Evolutionary conservation across 2,113 vertebrate species (phyloP).

Genomic region (Mormyrus lacerda): DNA sequence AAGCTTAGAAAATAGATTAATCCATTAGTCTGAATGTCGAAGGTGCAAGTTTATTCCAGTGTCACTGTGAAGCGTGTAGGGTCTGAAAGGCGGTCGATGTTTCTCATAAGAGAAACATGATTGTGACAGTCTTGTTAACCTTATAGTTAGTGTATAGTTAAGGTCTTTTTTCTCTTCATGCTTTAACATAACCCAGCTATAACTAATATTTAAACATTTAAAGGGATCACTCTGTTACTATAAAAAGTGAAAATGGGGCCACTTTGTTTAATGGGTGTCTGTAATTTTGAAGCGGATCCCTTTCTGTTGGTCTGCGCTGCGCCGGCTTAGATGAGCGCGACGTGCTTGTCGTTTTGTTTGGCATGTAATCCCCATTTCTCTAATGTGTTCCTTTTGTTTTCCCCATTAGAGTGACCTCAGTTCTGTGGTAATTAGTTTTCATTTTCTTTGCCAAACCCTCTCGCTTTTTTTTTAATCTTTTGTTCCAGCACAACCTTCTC

Average conservation of each 20-base stretch:
- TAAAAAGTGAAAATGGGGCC: not conserved
- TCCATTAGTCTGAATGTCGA: not conserved
- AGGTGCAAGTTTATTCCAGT: not conserved
- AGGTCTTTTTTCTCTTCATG: not conserved
- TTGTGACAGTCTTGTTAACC: not conserved
- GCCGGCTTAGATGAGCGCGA: conserved; percentile 21
- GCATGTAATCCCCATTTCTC: conserved; percentile 90
- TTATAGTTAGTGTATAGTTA: not conserved
- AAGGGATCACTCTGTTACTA: not conserved
- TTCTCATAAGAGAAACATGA: not conserved
- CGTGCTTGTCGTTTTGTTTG: conserved; percentile 69
- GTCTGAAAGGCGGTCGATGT: not conserved
- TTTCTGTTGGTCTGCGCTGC: conserved; percentile 6
- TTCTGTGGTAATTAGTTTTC: conserved; percentile 97
- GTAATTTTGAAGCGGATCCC: not conserved
- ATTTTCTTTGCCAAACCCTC: conserved; percentile 76
- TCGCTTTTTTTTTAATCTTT: conserved; percentile 37
- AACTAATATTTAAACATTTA: not conserved
- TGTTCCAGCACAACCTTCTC: conserved; percentile 53
- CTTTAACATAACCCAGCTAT: not conserved
- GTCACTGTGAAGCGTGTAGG: not conserved
- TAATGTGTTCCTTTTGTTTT: conserved; percentile 83
- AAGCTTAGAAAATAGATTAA: not conserved
- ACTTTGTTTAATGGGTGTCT: not conserved
- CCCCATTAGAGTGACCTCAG: conserved; percentile 99